phyloP scores from a whole-genome alignment of 2,113 vertebrate genomes.

The Oreochromis niloticus region DNA sequence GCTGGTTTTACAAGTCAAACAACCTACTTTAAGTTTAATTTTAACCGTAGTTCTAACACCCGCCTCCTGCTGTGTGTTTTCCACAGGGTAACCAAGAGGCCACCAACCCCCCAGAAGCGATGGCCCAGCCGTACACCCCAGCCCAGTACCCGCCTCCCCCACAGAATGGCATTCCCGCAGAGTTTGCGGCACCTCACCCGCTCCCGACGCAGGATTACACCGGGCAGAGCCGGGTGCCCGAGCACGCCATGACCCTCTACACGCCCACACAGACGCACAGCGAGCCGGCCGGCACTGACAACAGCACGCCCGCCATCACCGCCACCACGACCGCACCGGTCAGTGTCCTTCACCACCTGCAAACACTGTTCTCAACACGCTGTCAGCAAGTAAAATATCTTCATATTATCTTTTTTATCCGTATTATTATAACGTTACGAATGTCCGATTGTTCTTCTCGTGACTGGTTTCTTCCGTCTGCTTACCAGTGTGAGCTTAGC shows the following conservation, averaged over 20 bases:
- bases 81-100: constrained; percentile 92
- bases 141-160: constrained; percentile 87
- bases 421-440: background rate
- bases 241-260: constrained; percentile 91
- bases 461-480: background rate
- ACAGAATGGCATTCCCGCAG: constrained; percentile 87
- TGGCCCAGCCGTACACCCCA: constrained; percentile 92
- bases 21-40: constrained; percentile 4
- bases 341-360: constrained; percentile 68
- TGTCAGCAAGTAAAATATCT: constrained; percentile 60
- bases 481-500: background rate
- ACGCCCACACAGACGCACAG: constrained; percentile 89
- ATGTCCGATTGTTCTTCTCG: background rate
- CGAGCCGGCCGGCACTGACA: constrained; percentile 81
- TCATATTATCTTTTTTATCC: background rate
- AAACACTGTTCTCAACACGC: constrained; percentile 58
- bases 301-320: constrained; percentile 82
- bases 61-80: background rate
- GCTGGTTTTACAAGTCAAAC: background rate
- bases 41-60: background rate
- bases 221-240: constrained; percentile 86
- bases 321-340: constrained; percentile 86
- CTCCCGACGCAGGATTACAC: constrained; percentile 87
- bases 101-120: constrained; percentile 87
- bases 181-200: constrained; percentile 80